Percentiles rank a stretch among this genome's conserved stretches.
These are phyloP conservation scores for Pterocles gutturalis DNA, from an alignment of 2,113 vertebrate genomes.

Conservation along the genomic window DNA sequence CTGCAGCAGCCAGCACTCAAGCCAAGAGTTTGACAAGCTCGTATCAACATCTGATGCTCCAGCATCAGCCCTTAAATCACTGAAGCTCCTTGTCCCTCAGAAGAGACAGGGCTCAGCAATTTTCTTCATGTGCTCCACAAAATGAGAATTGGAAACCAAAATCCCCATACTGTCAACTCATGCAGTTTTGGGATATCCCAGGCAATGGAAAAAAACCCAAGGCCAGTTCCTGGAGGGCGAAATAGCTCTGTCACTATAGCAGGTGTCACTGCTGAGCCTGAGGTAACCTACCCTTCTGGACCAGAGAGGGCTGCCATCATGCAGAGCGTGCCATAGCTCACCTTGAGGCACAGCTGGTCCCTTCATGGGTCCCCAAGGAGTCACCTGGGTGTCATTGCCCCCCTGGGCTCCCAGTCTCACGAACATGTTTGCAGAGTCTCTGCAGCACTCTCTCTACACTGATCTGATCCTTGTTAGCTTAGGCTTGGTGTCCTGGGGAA, in stretches of 20 bases:
- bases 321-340: accelerated
- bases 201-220: not conserved
- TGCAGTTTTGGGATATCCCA: not conserved
- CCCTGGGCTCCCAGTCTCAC: not conserved
- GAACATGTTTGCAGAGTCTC: not conserved
- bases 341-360: not conserved
- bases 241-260: not conserved
- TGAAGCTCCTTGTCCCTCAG: not conserved
- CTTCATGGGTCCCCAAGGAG: not conserved
- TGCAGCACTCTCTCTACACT: not conserved
- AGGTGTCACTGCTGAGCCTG: not conserved
- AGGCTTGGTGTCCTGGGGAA: not conserved
- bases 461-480: not conserved
- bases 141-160: not conserved
- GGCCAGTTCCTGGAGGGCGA: not conserved
- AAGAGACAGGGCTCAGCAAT: not conserved
- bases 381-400: not conserved
- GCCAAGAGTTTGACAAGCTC: not conserved
- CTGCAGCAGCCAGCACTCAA: not conserved
- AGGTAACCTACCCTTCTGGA: not conserved
- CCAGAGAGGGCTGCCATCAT: not conserved
- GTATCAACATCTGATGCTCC: not conserved
- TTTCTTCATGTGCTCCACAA: not conserved
- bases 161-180: not conserved
- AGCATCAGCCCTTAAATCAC: not conserved